Evolutionary conservation across 64 coral and sea anemone genomes (phyloP).

Genomic region (Porites lutea): DNA sequence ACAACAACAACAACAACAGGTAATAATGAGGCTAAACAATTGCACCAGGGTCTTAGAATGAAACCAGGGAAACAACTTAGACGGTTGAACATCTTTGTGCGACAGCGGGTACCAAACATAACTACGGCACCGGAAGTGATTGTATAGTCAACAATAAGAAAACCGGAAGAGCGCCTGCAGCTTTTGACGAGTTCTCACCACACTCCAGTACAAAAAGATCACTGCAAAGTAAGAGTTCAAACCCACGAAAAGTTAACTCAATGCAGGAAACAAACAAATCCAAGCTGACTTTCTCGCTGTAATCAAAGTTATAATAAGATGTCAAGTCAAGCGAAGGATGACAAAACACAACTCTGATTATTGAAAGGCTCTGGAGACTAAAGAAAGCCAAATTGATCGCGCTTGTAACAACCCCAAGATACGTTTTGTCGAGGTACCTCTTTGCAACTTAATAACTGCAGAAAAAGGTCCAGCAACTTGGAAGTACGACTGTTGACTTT

Average conservation of each 20-base stretch:
- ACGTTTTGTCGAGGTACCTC: background rate
- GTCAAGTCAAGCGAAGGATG: background rate
- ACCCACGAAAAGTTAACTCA: background rate
- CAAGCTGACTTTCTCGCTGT: background rate
- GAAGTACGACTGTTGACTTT: background rate
- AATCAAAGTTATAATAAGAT: background rate
- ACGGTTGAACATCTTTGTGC: background rate
- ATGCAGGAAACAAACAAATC: background rate
- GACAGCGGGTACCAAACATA: conserved; percentile 49
- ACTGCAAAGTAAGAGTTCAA: background rate
- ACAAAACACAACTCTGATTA: background rate
- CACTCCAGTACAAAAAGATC: background rate
- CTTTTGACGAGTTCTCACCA: background rate
- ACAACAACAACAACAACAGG: too few species aligned
- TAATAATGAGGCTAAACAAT: background rate
- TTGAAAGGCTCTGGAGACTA: background rate
- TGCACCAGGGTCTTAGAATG: background rate
- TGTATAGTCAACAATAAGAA: background rate
- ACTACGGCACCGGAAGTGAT: conserved; percentile 10
- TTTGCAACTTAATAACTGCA: conserved; percentile 21
- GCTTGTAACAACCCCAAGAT: background rate
- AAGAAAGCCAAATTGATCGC: background rate
- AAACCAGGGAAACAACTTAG: background rate
- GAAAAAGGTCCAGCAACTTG: background rate
- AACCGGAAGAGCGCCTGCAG: conserved; percentile 8